Conservation (phyloP, 2,888 invertebrate species). For the Leucophenga montana region DNA sequence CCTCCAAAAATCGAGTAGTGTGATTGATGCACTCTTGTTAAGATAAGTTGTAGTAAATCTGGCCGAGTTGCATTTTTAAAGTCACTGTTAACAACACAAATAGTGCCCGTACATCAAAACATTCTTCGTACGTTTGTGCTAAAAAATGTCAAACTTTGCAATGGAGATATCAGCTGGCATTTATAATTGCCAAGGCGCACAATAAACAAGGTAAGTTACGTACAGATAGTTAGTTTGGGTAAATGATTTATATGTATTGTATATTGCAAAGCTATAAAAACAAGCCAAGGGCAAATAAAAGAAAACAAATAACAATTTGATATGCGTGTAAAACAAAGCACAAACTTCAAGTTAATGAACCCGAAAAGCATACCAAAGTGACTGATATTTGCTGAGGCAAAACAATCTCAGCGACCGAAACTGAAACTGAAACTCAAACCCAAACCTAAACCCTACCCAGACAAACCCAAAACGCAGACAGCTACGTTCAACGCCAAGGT, state of each 20-base stretch:
- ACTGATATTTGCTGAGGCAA: constrained; percentile 6
- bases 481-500: neutral
- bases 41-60: no score
- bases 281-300: no score
- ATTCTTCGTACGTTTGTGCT: no score
- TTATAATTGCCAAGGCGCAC: no score
- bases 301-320: constrained; percentile 16
- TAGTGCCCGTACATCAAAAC: no score
- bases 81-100: no score
- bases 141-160: no score
- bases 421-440: neutral
- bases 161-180: no score
- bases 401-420: neutral
- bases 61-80: no score
- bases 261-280: neutral
- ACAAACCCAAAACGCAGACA: neutral
- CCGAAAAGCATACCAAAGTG: constrained; percentile 5
- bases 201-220: no score
- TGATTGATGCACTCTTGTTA: no score
- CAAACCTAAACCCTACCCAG: neutral
- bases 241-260: neutral
- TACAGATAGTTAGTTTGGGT: neutral
- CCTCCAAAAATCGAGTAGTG: no score
- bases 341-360: constrained; percentile 23
- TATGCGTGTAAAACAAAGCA: constrained; percentile 17